Base-by-base conservation (phyloP, 2,797 vertebrate species). In the Anas acuta region DNA sequence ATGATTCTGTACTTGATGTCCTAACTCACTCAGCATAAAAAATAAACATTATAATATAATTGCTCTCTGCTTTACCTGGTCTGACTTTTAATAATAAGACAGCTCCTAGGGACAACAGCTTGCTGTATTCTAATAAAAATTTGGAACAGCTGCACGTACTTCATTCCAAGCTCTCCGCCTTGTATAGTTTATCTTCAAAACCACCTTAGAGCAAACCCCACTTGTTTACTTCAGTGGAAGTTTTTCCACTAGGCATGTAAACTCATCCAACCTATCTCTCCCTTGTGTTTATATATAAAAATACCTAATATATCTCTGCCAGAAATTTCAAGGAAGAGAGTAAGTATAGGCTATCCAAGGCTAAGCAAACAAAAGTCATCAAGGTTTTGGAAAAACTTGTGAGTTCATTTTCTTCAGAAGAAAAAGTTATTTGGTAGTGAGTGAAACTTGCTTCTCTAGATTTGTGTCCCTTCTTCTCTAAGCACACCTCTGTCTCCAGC, bases 151-250 rank as follows among this genome's bases (percentile, higher is more conserved):
- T 92, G 33, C 72, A 43, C 19, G 17, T 87, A n/a, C 26, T 79
- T 32, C 74, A 58, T 94, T 97, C 77, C 75, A 92, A 77, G 19
- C 7, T 82, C 49, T 74, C 70, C 39, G 81, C 39, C 67, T 90
- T 77, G 64, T 51, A 71, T 21, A 93, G 71, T 96, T 96, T 92
- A 83, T 95, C 85, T 89, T 89, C 77, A 89, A 94, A 96, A 89
- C 23, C 81, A 96, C 77, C 95, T 96, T 87, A 21, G 57, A 84
- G 41, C 61, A 95, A 95, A 85, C 37, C 26, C 13, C 51, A 69
- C 45, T 89, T 96, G 86, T 96, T 96, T 97, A 93, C 77, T 92
- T 94, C 90, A 72, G 80, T 90, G 75, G 74, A 94, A 87, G 71
- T 84, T 96, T 96, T 96, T 94, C 94, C 65, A 82, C 80, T 77